A percentile compares a stretch with the other conserved stretches of the same genome.
phyloP scores from a whole-genome alignment of 2,113 vertebrate species.

The Malurus cyaneus region DNA sequence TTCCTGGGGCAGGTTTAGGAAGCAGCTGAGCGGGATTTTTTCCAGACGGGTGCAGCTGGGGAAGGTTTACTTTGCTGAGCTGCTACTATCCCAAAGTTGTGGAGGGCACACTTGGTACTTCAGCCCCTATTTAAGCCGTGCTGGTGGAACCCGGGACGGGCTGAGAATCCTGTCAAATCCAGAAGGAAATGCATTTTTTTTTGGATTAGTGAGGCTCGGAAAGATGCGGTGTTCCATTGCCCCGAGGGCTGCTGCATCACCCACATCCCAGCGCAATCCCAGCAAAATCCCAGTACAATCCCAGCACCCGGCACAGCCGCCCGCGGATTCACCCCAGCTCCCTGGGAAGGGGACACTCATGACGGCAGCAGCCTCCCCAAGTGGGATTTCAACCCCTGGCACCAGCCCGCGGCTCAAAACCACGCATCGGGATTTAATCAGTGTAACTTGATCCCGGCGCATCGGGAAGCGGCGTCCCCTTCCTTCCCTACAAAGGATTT shows the following conservation, averaged over 20 bases:
- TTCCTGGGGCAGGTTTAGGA: not conserved
- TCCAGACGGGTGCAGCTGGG: slow-evolving; percentile 6
- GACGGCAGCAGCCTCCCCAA: not conserved
- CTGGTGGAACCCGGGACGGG: not conserved
- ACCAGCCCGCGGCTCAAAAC: not conserved
- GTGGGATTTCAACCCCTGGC: not conserved
- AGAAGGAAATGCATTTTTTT: not conserved
- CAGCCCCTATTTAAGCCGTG: not conserved
- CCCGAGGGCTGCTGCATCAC: not conserved
- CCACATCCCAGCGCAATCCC: not conserved
- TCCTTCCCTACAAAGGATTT: not conserved
- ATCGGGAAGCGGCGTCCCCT: not conserved
- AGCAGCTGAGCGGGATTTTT: not conserved
- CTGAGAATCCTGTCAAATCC: not conserved
- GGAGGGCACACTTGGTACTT: not conserved
- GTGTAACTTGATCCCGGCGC: not conserved
- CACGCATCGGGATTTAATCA: not conserved
- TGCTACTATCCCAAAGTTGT: not conserved
- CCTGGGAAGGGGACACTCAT: not conserved
- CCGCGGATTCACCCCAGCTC: not conserved
- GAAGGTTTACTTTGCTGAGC: not conserved
- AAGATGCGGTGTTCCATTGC: rapidly evolving
- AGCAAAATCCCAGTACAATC: not conserved
- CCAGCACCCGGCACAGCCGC: rapidly evolving
- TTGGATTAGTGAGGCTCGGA: not conserved